phyloP scores from a whole-genome alignment of 2,888 invertebrate species.

The Caenorhabditis becei region DNA sequence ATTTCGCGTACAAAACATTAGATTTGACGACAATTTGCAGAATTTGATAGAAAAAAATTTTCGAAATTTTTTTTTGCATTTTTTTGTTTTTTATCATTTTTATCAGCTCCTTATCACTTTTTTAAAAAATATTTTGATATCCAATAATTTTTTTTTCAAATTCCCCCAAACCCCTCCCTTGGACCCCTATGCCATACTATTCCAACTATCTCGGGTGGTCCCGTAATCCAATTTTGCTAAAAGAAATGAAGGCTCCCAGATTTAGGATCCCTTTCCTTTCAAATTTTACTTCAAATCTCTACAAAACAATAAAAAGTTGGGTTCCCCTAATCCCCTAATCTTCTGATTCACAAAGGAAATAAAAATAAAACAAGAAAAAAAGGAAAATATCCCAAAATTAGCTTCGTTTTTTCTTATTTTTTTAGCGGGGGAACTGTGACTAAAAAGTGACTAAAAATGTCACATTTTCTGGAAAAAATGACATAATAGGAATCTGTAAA shows the following conservation, averaged over 20 bases:
- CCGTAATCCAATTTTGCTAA: neutral
- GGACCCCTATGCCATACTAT: neutral
- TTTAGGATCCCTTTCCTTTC: neutral
- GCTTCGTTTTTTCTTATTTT: slow-evolving; percentile 21
- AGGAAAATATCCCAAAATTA: slow-evolving; percentile 23
- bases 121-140: too few species aligned
- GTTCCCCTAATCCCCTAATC: neutral
- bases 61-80: too few species aligned
- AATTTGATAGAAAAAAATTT: too few species aligned
- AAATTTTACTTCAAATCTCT: neutral
- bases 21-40: too few species aligned
- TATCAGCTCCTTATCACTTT: too few species aligned
- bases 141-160: neutral
- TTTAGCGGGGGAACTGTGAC: neutral
- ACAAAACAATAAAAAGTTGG: neutral
- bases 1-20: too few species aligned
- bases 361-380: too few species aligned
- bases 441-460: neutral
- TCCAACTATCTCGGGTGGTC: neutral
- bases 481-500: too few species aligned
- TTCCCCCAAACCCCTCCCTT: neutral
- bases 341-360: too few species aligned
- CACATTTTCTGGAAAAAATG: neutral
- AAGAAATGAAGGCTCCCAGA: neutral
- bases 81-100: too few species aligned